A percentile compares a stretch with the other conserved stretches of the same genome.
phyloP scores from a whole-genome alignment of 2,113 vertebrate species.

The Sander vitreus region DNA sequence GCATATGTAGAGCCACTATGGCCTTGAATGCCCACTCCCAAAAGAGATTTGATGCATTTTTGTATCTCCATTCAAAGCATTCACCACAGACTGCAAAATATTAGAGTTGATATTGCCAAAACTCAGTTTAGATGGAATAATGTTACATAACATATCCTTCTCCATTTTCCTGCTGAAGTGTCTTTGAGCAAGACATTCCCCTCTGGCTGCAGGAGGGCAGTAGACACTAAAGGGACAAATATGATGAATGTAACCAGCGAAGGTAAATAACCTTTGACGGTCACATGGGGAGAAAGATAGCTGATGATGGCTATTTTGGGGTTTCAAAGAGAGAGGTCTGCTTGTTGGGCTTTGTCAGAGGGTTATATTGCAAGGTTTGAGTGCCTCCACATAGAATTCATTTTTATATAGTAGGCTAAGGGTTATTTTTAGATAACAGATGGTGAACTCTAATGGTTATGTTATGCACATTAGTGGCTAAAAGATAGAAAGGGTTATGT shows the following conservation, averaged over 20 bases:
- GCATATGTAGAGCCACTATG: background rate
- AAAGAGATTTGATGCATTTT: no score
- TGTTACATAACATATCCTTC: no score
- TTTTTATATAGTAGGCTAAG: conserved; percentile 12
- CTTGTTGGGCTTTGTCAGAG: conserved; percentile 16
- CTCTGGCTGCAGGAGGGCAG: background rate
- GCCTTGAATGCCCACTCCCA: conserved; percentile 1
- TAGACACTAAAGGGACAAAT: background rate
- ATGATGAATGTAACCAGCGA: conserved; percentile 19
- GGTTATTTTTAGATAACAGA: background rate
- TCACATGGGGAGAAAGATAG: conserved; percentile 54
- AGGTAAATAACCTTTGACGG: conserved; percentile 29
- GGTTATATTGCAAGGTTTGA: conserved; percentile 6
- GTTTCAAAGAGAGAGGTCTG: conserved; percentile 16
- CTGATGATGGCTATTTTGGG: conserved; percentile 45
- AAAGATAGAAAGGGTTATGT: background rate
- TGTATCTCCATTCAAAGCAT: no score
- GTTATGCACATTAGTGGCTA: background rate
- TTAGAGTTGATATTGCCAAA: no score
- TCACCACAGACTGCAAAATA: no score
- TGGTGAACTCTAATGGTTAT: background rate
- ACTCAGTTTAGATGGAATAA: no score
- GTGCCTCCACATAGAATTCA: background rate
- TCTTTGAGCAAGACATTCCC: conserved; percentile 4
- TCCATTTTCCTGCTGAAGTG: background rate